These are phyloP conservation scores for Bemisia tabaci DNA, from an alignment of 1,140 invertebrate genomes.

Conservation along the genomic window DNA sequence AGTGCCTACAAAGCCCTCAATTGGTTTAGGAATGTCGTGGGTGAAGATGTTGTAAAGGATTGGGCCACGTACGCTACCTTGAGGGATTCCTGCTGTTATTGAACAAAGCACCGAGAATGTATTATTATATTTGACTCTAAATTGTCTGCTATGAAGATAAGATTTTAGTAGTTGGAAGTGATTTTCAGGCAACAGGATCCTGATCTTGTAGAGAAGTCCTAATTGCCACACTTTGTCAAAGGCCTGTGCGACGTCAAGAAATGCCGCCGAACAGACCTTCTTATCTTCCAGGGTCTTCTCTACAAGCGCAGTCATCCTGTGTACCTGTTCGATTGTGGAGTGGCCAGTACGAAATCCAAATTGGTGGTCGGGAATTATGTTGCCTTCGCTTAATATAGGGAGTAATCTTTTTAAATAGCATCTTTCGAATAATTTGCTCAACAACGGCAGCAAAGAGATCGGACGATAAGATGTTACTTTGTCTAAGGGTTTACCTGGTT, in stretches of 20 bases:
- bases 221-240: too few species aligned
- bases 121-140: too few species aligned
- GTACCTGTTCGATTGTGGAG: slow-evolving; percentile 7
- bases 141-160: too few species aligned
- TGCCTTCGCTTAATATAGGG: background rate
- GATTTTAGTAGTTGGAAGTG: too few species aligned
- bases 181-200: background rate
- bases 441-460: slow-evolving; percentile 6
- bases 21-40: too few species aligned
- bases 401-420: slow-evolving; percentile 1
- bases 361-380: slow-evolving; percentile 8
- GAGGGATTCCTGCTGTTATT: too few species aligned
- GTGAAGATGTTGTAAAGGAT: too few species aligned
- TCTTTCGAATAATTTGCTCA: slow-evolving; percentile 9
- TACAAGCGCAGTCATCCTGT: slow-evolving; percentile 12
- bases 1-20: too few species aligned
- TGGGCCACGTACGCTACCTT: too few species aligned
- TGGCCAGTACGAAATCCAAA: slow-evolving; percentile 10
- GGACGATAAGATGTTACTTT: slow-evolving; percentile 6
- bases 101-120: too few species aligned
- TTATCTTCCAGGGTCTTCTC: slow-evolving; percentile 13
- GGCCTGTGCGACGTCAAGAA: too few species aligned
- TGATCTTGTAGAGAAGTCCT: slow-evolving; percentile 13
- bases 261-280: slow-evolving; percentile 16
- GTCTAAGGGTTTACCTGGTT: slow-evolving; percentile 7